Evolutionary conservation across 1,140 invertebrate species (phyloP).

Genomic region (Apocrypta bakeri): DNA sequence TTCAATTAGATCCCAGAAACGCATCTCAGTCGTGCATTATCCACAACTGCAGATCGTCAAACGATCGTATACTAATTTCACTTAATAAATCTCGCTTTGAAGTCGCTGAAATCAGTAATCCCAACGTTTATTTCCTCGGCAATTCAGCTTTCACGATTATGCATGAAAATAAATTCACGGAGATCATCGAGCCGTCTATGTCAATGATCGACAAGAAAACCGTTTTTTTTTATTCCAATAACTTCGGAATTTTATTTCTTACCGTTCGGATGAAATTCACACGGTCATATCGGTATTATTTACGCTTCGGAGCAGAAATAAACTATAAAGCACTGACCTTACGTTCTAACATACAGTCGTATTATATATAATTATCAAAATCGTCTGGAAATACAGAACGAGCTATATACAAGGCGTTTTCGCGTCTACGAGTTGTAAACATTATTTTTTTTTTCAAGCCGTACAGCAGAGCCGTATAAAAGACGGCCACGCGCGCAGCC

Average conservation of each 20-base stretch:
- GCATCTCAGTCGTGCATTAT: background rate
- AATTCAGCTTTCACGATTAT: background rate
- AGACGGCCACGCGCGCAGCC: background rate
- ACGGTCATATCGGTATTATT: background rate
- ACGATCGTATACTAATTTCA: background rate
- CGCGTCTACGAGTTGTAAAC: no score
- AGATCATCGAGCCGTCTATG: slow-evolving; percentile 37
- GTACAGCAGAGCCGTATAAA: no score
- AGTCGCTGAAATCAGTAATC: background rate
- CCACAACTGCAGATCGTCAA: background rate
- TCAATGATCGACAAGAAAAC: no score
- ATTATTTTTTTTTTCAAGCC: background rate
- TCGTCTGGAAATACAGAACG: no score
- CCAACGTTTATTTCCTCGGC: slow-evolving; percentile 11
- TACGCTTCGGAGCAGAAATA: background rate
- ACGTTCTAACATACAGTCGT: background rate
- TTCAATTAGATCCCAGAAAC: background rate
- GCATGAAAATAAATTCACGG: slow-evolving; percentile 38
- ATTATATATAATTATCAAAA: no score
- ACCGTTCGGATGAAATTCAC: no score
- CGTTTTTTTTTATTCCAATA: no score
- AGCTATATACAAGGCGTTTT: no score
- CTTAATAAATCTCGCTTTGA: background rate
- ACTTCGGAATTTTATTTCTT: no score
- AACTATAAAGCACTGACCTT: slow-evolving; percentile 12